Evolutionary conservation across 2,797 vertebrate species (phyloP).

Genomic region (Clarias laeviceps): DNA sequence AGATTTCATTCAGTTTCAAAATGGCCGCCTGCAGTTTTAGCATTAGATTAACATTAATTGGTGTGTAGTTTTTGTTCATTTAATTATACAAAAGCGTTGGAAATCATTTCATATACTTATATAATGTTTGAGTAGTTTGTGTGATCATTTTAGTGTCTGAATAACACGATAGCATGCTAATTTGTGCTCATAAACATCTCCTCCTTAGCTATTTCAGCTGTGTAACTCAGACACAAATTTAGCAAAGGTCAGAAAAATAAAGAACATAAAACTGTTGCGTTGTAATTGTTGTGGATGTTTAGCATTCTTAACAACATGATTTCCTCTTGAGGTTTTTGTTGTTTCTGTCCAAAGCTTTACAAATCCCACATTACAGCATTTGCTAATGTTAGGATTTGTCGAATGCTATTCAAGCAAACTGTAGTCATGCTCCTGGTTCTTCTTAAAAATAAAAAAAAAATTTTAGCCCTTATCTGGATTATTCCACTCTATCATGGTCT

Average conservation of each 20-base stretch:
- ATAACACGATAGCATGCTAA: neutral
- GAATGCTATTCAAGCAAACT: neutral
- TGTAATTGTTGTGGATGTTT: neutral
- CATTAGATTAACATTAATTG: neutral
- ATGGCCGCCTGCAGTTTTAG: neutral
- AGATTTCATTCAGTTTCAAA: conserved; percentile 3
- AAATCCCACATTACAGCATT: neutral
- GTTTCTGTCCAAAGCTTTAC: neutral
- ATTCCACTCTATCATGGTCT: neutral
- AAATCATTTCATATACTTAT: neutral
- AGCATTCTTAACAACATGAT: neutral
- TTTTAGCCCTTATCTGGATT: neutral
- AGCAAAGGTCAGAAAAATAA: neutral
- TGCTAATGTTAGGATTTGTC: neutral
- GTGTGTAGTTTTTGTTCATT: neutral
- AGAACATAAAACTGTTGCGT: neutral
- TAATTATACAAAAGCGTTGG: neutral
- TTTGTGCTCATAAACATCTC: neutral
- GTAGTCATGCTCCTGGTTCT: neutral
- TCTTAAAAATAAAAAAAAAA: neutral
- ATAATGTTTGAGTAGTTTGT: neutral
- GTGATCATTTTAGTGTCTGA: neutral
- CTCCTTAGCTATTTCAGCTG: neutral
- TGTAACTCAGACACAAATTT: neutral
- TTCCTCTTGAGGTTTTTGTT: neutral